A percentile compares a stretch with the other conserved stretches of the same genome.
These are phyloP conservation scores for Conus betulinus DNA, from an alignment of 1,140 invertebrate genomes.

Conservation along the genomic window DNA sequence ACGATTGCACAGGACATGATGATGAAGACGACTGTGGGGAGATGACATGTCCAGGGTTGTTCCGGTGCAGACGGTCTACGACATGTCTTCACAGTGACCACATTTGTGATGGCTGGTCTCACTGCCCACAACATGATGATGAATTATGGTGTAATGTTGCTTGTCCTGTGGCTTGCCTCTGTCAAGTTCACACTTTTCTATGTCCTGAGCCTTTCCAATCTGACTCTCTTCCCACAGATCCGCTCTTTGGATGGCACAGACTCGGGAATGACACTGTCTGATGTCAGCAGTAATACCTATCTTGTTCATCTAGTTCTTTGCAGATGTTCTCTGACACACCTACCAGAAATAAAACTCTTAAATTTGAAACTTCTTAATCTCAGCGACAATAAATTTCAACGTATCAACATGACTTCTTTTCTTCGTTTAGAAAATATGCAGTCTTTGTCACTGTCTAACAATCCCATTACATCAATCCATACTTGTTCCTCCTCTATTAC, in stretches of 20 bases:
- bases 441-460: neutral
- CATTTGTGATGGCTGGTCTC: constrained; percentile 7
- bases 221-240: neutral
- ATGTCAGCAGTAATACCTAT: neutral
- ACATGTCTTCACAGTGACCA: constrained; percentile 5
- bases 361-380: neutral
- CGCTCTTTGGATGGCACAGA: constrained; percentile 3
- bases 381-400: neutral
- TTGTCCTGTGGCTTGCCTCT: neutral
- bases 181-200: neutral
- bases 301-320: neutral
- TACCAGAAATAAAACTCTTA: neutral
- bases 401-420: neutral
- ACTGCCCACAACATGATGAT: constrained; percentile 17
- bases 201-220: neutral
- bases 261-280: neutral
- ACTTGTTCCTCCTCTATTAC: neutral
- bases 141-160: neutral
- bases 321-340: neutral
- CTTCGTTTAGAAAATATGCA: neutral
- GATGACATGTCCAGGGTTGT: constrained; percentile 13
- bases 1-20: constrained; percentile 17
- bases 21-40: constrained; percentile 8
- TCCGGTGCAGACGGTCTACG: neutral
- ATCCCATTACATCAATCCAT: neutral